These are phyloP conservation scores for Melitaea athalia DNA, from an alignment of 2,888 invertebrate species.

Conservation along the genomic window DNA sequence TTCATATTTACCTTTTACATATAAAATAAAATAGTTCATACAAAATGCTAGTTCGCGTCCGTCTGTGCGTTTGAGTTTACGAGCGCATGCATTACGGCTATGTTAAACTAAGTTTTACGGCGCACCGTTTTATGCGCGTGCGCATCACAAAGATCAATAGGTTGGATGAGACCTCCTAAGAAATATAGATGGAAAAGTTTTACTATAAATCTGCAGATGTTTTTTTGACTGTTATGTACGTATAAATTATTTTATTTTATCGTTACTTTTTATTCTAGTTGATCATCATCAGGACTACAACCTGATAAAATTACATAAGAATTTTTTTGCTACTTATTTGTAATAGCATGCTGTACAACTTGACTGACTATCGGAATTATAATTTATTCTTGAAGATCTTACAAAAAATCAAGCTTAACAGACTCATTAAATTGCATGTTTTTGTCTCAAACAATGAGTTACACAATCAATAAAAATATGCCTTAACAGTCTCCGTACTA, in stretches of 20 bases:
- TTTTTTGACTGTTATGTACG: conserved; percentile 14
- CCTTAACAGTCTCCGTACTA: no score
- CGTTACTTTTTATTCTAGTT: neutral
- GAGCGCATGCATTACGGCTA: conserved; percentile 65
- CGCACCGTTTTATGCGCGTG: conserved; percentile 51
- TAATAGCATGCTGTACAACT: no score
- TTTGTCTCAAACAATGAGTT: no score
- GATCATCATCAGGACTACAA: neutral
- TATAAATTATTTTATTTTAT: neutral
- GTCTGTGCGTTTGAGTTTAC: conserved; percentile 55
- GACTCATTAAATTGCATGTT: no score
- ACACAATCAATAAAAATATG: no score
- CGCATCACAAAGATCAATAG: conserved; percentile 39
- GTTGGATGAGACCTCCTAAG: conserved; percentile 26
- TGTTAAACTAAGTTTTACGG: conserved; percentile 70
- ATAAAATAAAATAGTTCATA: conserved; percentile 38
- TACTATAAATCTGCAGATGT: neutral
- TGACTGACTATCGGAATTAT: no score
- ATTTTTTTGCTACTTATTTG: no score
- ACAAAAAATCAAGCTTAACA: no score
- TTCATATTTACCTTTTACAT: conserved; percentile 12
- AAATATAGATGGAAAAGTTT: conserved; percentile 9
- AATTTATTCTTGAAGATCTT: no score
- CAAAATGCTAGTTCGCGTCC: conserved; percentile 48
- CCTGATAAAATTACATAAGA: no score